Conservation (phyloP, 2,888 invertebrate species). For the Drosophila incognita region DNA sequence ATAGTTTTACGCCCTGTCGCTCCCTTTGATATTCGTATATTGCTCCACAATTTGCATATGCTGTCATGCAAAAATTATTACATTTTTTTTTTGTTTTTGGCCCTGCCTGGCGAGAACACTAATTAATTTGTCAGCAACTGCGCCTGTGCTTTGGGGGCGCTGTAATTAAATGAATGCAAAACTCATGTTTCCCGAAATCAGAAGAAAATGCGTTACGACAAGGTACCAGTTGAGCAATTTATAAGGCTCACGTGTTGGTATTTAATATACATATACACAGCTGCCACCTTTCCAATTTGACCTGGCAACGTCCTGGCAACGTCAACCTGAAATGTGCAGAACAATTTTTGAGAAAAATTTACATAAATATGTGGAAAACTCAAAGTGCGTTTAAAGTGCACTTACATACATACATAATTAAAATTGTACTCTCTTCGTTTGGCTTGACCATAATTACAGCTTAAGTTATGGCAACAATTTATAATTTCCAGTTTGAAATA, state of each 20-base stretch:
- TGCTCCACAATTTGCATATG: slow-evolving; percentile 74
- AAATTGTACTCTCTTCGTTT: slow-evolving; percentile 44
- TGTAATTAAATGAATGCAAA: slow-evolving; percentile 83
- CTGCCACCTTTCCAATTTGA: not conserved
- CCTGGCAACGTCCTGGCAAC: slow-evolving; percentile 30
- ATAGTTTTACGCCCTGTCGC: slow-evolving; percentile 55
- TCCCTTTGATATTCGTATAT: slow-evolving; percentile 67
- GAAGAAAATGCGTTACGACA: slow-evolving; percentile 72
- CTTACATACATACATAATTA: slow-evolving; percentile 50
- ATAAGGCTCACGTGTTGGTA: slow-evolving; percentile 66
- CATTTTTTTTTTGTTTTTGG: slow-evolving; percentile 36
- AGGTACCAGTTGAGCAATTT: slow-evolving; percentile 75
- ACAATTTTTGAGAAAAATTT: slow-evolving; percentile 63
- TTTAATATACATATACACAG: slow-evolving; percentile 35
- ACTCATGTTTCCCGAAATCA: slow-evolving; percentile 78
- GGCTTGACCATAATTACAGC: slow-evolving; percentile 12
- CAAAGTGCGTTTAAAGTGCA: slow-evolving; percentile 26
- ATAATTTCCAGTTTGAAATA: slow-evolving; percentile 6
- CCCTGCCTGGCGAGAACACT: slow-evolving; percentile 38
- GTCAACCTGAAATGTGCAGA: slow-evolving; percentile 43
- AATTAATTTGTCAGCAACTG: slow-evolving; percentile 67
- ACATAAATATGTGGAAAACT: slow-evolving; percentile 66
- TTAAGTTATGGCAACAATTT: slow-evolving; percentile 4
- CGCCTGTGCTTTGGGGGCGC: slow-evolving; percentile 9
- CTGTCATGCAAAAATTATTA: slow-evolving; percentile 80